Conservation (phyloP, 2,797 vertebrate genomes). For the Mergus octosetaceus region DNA sequence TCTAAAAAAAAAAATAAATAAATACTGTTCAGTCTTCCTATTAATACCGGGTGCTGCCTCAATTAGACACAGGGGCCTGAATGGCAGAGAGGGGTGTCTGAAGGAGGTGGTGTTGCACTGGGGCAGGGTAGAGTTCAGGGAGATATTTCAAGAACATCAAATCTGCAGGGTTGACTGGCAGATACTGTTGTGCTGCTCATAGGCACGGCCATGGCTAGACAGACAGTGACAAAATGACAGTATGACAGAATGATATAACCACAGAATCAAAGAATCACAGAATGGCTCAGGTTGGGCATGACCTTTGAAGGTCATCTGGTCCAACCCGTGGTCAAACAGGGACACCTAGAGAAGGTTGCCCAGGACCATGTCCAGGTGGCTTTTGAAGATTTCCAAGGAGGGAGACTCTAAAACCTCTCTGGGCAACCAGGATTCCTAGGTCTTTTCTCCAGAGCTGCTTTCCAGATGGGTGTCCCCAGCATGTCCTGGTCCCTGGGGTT, state of each 20-base stretch:
- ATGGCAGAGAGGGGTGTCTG: neutral
- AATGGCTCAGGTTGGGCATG: no score
- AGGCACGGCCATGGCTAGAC: fast-evolving
- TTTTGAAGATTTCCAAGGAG: no score
- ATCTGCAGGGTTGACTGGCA: neutral
- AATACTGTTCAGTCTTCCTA: neutral
- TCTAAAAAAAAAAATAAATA: neutral
- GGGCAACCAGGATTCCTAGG: neutral
- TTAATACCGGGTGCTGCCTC: conserved; percentile 19
- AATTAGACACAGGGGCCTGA: neutral
- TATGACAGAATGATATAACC: no score
- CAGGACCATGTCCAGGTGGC: no score
- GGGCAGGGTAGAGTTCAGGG: neutral
- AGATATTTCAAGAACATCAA: fast-evolving
- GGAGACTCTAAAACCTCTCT: no score
- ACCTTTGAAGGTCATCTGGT: no score
- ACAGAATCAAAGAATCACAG: no score
- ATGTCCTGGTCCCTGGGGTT: no score
- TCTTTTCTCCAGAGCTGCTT: neutral
- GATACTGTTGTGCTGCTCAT: neutral
- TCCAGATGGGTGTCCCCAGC: no score
- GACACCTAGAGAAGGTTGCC: no score
- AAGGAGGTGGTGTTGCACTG: neutral
- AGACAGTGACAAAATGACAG: no score
- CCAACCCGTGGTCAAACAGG: no score